phyloP scores from a whole-genome alignment of 2,888 invertebrate genomes.

The Biston stratarius region DNA sequence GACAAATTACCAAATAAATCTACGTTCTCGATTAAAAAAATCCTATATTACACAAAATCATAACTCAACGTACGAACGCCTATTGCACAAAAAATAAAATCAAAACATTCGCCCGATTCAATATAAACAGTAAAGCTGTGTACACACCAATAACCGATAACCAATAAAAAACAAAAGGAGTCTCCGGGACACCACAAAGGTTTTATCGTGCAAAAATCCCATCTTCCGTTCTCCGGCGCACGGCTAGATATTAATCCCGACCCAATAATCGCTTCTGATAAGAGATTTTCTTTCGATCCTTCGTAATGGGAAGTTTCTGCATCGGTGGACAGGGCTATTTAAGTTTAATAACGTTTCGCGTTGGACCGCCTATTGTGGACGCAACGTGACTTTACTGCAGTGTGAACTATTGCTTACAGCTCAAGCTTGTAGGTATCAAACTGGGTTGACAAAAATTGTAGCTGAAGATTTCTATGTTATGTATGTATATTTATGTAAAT shows the following conservation, averaged over 20 bases:
- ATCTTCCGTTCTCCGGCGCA: constrained; percentile 58
- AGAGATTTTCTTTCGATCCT: constrained; percentile 80
- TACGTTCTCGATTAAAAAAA: background rate
- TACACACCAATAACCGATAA: constrained; percentile 47
- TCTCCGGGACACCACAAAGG: constrained; percentile 55
- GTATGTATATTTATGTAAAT: too few relatives aligned
- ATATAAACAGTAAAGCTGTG: constrained; percentile 45
- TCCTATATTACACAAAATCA: constrained; percentile 6
- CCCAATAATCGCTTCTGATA: constrained; percentile 79
- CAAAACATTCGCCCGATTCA: constrained; percentile 38
- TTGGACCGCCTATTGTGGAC: constrained; percentile 49
- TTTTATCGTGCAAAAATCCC: constrained; percentile 67
- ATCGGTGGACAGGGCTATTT: constrained; percentile 72
- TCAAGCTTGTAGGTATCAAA: background rate
- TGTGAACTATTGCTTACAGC: constrained; percentile 49
- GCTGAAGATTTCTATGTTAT: too few relatives aligned
- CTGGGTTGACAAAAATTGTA: too few relatives aligned
- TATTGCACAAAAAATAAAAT: constrained; percentile 36
- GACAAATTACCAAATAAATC: constrained; percentile 5
- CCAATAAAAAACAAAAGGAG: constrained; percentile 48
- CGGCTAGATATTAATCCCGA: constrained; percentile 77
- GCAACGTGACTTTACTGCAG: constrained; percentile 51
- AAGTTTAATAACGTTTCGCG: constrained; percentile 76
- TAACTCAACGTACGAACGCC: constrained; percentile 4
- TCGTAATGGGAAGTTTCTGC: constrained; percentile 82